Base-by-base conservation (phyloP, 2,888 invertebrate species). In the Torymus auratus region DNA sequence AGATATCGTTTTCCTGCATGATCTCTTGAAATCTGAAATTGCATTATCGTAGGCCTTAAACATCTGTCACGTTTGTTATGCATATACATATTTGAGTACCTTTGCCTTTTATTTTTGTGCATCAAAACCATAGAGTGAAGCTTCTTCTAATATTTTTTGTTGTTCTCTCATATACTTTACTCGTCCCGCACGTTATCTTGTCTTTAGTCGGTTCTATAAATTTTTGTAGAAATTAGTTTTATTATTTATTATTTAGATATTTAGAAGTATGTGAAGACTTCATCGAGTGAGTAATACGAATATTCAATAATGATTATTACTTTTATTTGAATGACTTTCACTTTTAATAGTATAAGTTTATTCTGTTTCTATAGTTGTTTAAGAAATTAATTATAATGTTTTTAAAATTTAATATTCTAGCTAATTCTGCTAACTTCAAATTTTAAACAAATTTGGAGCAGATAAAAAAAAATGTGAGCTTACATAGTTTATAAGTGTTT, bases 1-100 rank as follows among this genome's bases (percentile, higher is more conserved):
- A 82, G 79, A 82, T 77, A 82, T 79, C 73, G 68, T 79, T 79
- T 81, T 69, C 70, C 78, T 81, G 81, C 81, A 81, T 81, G 81
- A 81, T 81, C 50, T 82, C 79, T 82, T 82, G 82, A 79, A 82
- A 82, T 79, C 82, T 82, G 50, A 68, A 72, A 77, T 15, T 77
- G 53, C 65, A 76, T 76, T 77, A 65, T 65, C 65, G 77, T 78
- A 81, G 74, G 78, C 67, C 56, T 78, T 75, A 71, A 72, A 68
- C 56, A 67, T 75, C 52, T 74, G 65, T 74, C n/a, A 62, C 28
- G n/a, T 71, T 73, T 15, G 28, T 17, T 73, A 56, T 73, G 23
- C 52, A 52, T 73, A 68, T 56, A 50, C 60, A 72, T 41, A 20
- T 69, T 50, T 78, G 20, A 23, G 11, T 68, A 73, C 14, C 20